phyloP scores from a whole-genome alignment of 64 coral and sea anemone species.

The Pachyseris speciosa region DNA sequence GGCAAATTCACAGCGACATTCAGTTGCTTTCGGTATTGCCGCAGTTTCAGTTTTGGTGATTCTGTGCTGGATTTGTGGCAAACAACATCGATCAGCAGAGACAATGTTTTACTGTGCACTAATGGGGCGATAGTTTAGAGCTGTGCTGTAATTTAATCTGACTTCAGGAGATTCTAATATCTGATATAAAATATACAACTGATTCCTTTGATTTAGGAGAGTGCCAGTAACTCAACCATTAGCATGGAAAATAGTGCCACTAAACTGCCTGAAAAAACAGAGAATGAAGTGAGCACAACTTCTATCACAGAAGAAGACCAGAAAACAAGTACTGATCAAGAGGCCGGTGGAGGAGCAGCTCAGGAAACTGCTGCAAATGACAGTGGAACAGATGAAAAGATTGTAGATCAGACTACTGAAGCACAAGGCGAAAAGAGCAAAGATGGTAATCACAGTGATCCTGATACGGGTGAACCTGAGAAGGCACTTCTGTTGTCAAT shows the following conservation, averaged over 20 bases:
- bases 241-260: neutral
- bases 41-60: too few species aligned
- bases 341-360: neutral
- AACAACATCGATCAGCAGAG: too few species aligned
- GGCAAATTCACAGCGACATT: too few species aligned
- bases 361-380: neutral
- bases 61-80: too few species aligned
- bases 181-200: too few species aligned
- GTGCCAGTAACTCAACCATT: neutral
- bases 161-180: too few species aligned
- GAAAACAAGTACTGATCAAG: neutral
- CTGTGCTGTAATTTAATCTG: too few species aligned
- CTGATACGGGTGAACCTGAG: slow-evolving; percentile 3
- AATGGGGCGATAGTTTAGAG: too few species aligned
- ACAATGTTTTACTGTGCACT: too few species aligned
- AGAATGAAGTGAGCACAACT: neutral
- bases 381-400: neutral
- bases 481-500: neutral
- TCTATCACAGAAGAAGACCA: neutral
- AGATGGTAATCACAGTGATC: slow-evolving; percentile 30
- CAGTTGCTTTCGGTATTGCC: too few species aligned
- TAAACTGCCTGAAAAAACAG: neutral
- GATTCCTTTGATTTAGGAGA: neutral
- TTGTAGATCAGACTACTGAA: neutral
- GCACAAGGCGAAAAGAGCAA: neutral